Evolutionary conservation across 2,888 invertebrate genomes (phyloP), one percentile per base, ranked within the genome.

Genomic region (Cheilosia soror): DNA sequence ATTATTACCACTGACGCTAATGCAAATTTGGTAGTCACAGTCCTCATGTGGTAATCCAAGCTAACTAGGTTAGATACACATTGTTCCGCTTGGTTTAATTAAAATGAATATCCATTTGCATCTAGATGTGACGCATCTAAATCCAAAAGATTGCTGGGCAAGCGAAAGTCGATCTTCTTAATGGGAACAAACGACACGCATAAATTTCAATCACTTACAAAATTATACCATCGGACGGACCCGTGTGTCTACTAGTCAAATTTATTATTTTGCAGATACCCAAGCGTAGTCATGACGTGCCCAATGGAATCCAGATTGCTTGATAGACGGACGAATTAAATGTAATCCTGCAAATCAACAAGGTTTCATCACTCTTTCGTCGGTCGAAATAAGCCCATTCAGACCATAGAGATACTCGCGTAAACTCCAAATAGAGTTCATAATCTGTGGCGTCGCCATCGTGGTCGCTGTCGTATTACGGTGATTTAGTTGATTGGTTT

Each of bases 401-500:
- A 4, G 20, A 42, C 11, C 11, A 42, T 4, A 42, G 13, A 13
- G 4, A 13, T 4, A 42, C 5, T 2, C 6, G 0, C 29, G 11
- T 53, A 66, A 68, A 55, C 66, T 29, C 66, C 44, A 83, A 78
- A 72, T 47, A 31, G 58, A 65, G 78, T 63, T 63, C 69, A 75
- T 69, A 68, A 73, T 69, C 68, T 51, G 40, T 63, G 13, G 15
- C 42, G 63, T 33, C 66, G 40, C 42, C 62, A 47, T 63, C 53
- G 44, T 60, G 57, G 65, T 66, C 76, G 51, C 58, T 79, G 75
- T 68, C 75, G 75, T 71, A 80, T 75, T 80, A 80, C 84, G 65
- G 66, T 76, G 80, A 84, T 84, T 84, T 84, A 84, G 84, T 84
- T 80, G 84, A 84, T 84, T 84, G 84, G 84, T 84, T 84, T 84